Evolutionary conservation across 2,113 vertebrate genomes (phyloP), one percentile per base, ranked within the genome.

Genomic region (Leuciscus idus): DNA sequence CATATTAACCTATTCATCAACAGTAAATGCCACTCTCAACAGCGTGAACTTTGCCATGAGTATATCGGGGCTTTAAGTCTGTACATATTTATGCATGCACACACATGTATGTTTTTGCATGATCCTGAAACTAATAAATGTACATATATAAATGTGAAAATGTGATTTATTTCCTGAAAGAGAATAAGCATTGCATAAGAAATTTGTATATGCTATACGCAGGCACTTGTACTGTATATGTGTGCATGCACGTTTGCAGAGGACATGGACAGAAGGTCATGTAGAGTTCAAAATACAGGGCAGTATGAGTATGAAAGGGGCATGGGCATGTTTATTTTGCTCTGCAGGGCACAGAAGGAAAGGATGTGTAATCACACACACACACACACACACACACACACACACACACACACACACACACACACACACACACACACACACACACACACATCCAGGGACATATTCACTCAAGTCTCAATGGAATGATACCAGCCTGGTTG

Each of bases 391-490:
- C 68, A 39, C 70, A 23, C 21, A 73, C 26, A 68, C 28, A 33
- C 13, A 33, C 15, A 8, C 72, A 73, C 46, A 33, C 33, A 33
- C 33, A 33, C 33, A 33, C 33, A 33, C 33, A 33, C 52, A 21
- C 26, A 33, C 50, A 57, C 26, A 33, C 17, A 33, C 52, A 21
- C 26, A 33, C 50, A 57, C 26, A 33, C 17, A 52, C 23, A 52
- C 74, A 76, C 48, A 30, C 48, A 55, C n/a, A 77, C 3, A 77
- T 1, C 1, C n/a, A 77, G 48, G 46, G 46, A 68, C 26, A 70
- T 33, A 82, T 52, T 68, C 62, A 28, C 59, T 64, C 43, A 66
- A 68, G 62, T 82, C 80, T 68, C 62, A 33, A 50, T 68, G 62
- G 62, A 82, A 30, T 17, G 12, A 52, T 33, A 50, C 43, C 62